Evolutionary conservation across 2,888 invertebrate species (phyloP), one percentile per base, ranked within the genome.

Genomic region (Acrobasis repandana): DNA sequence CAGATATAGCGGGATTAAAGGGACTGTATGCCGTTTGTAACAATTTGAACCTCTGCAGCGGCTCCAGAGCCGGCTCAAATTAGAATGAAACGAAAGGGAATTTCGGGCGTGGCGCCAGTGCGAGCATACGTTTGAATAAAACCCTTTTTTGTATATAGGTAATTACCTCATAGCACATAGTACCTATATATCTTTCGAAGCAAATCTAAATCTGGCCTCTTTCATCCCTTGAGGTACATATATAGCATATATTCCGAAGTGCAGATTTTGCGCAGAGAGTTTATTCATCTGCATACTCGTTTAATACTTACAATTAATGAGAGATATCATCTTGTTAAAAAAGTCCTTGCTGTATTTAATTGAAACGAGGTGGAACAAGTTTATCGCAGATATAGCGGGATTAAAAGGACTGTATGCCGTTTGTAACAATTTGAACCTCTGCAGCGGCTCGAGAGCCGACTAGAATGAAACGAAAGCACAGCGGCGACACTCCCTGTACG

Each of bases 351-450:
- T n/a, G 20, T 43, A 43, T 56, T 56, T 61, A 56, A 61, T 61
- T 61, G 50, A 61, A 61, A 38, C n/a, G n/a, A 56, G 20, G 38
- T 6, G 56, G 20, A 49, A 61, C 56, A 61, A 56, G 56, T 61
- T 49, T 56, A 56, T 28, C 49, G 2, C 18, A 46, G 50, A 43
- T 59, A 50, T 9, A 51, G 20, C 33, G 38, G 52, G 43, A 52
- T 52, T 52, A 59, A 52, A 43, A 43, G 43, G 59, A 52, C 38
- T 59, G 28, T 33, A 52, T 59, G 51, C 43, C 43, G 51, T 59
- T 59, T 59, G 51, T 52, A 46, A 59, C 59, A 52, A 59, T 59
- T 59, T 59, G 52, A 46, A 51, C 46, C 46, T 46, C 38, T 28
- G 59, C 49, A 34, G 14, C 52, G 52, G 15, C 43, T 48, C 11